Conservation (phyloP, 2,888 invertebrate species). For the Opisthograptis luteolata region DNA sequence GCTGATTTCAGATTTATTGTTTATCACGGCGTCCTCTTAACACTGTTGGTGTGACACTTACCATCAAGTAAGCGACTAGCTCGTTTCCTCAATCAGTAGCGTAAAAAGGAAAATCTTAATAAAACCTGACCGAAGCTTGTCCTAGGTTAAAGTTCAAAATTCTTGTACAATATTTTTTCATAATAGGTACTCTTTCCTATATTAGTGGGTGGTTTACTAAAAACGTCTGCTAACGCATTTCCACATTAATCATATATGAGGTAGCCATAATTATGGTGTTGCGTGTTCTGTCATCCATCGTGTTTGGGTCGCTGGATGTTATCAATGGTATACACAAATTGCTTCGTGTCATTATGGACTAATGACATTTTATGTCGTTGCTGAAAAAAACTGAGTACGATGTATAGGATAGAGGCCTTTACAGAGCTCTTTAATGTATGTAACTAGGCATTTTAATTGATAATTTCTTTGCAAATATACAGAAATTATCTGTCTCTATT, state of each 20-base stretch:
- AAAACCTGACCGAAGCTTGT: not conserved
- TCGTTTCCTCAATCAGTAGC: too few species aligned
- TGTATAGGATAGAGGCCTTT: too few species aligned
- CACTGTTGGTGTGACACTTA: too few species aligned
- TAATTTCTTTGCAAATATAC: too few species aligned
- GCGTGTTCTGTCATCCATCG: conserved; percentile 71
- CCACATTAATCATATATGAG: conserved; percentile 56
- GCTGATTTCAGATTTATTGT: too few species aligned
- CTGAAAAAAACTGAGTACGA: too few species aligned
- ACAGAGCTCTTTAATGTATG: too few species aligned
- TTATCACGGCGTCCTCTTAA: too few species aligned
- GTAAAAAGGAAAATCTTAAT: not conserved
- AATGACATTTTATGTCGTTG: conserved; percentile 38
- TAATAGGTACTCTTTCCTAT: too few species aligned
- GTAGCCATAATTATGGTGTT: conserved; percentile 67
- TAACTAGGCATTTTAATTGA: too few species aligned
- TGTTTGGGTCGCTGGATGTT: conserved; percentile 61
- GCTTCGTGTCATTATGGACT: conserved; percentile 49
- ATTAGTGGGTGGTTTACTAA: conserved; percentile 33
- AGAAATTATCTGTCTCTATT: too few species aligned
- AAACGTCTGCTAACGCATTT: conserved; percentile 37
- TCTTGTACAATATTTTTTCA: not conserved
- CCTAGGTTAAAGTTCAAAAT: not conserved
- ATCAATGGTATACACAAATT: conserved; percentile 63
- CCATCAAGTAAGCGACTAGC: too few species aligned